Evolutionary conservation across 2,113 vertebrate species (phyloP).

Genomic region (Callopanchax toddi): DNA sequence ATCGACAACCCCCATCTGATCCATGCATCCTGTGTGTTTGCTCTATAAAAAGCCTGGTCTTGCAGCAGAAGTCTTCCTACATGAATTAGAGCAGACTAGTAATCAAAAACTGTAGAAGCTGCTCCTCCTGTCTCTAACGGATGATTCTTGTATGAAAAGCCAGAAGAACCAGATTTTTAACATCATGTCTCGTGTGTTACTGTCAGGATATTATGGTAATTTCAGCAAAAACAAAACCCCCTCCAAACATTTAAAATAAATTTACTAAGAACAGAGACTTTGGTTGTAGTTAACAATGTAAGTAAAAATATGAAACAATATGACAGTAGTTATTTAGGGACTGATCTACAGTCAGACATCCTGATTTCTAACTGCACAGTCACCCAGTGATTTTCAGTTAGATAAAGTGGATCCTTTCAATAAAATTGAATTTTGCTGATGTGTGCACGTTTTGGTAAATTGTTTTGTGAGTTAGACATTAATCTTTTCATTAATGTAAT

Average conservation of each 20-base stretch:
- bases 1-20: no score
- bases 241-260: not conserved
- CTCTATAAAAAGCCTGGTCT: not conserved
- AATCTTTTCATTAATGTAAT: no score
- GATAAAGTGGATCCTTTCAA: no score
- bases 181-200: not conserved
- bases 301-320: not conserved
- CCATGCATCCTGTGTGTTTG: not conserved
- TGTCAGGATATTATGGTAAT: no score
- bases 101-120: not conserved
- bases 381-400: no score
- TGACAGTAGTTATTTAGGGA: not conserved
- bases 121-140: no score
- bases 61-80: not conserved
- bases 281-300: not conserved
- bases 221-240: no score
- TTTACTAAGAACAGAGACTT: not conserved
- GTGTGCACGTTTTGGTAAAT: no score
- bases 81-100: not conserved
- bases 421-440: no score
- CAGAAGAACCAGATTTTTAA: not conserved
- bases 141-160: no score
- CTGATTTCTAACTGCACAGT: no score
- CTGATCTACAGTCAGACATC: not conserved
- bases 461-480: no score